Conservation (phyloP, 2,888 invertebrate genomes). For the Phrixothrix hirtus region DNA sequence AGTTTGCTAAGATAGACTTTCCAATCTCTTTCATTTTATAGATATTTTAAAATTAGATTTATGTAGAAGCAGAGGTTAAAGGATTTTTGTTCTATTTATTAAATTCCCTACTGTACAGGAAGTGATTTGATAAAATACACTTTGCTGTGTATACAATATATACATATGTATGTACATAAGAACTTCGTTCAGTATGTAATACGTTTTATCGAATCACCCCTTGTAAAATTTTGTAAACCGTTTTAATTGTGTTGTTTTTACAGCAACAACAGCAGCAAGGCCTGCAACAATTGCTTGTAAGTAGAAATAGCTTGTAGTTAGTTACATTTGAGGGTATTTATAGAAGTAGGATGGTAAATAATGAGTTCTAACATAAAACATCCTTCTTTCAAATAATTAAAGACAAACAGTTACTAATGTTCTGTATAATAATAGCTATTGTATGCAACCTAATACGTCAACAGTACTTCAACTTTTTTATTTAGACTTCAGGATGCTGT, state of each 20-base stretch:
- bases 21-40: background rate
- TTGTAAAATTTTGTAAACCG: slow-evolving; percentile 30
- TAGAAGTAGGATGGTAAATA: background rate
- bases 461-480: too few relatives aligned
- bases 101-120: too few relatives aligned
- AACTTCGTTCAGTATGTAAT: background rate
- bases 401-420: background rate
- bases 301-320: slow-evolving; percentile 55
- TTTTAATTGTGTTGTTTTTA: slow-evolving; percentile 55
- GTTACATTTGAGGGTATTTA: slow-evolving; percentile 32
- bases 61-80: background rate
- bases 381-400: too few relatives aligned
- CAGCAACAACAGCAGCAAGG: slow-evolving; percentile 93
- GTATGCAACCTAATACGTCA: too few relatives aligned
- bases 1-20: background rate
- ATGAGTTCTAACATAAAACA: too few relatives aligned
- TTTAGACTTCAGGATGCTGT: too few relatives aligned
- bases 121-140: too few relatives aligned
- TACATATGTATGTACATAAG: background rate
- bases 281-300: slow-evolving; percentile 90
- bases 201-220: background rate
- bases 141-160: too few relatives aligned
- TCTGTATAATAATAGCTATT: background rate
- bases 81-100: too few relatives aligned
- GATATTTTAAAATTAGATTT: background rate